Evolutionary conservation across 1,140 invertebrate genomes (phyloP).

Genomic region (Drosophila bipectinata): DNA sequence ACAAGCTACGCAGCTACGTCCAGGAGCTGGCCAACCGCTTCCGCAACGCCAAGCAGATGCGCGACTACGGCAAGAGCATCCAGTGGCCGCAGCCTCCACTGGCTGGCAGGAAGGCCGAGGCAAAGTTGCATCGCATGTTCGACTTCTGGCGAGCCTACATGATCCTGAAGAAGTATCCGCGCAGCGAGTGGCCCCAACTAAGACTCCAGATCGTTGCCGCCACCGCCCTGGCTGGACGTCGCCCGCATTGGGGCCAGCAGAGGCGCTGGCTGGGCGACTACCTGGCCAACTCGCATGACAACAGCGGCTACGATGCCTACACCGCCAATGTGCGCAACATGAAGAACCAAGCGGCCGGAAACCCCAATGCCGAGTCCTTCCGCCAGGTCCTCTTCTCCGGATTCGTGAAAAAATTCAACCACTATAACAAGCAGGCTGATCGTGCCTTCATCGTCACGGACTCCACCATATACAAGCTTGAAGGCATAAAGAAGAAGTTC

Average conservation of each 20-base stretch:
- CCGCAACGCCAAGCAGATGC: conserved; percentile 85
- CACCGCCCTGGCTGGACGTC: conserved; percentile 89
- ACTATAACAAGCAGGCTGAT: conserved; percentile 94
- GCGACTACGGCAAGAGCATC: conserved; percentile 91
- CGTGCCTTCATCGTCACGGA: conserved; percentile 95
- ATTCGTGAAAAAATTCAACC: conserved; percentile 87
- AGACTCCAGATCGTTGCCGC: conserved; percentile 92
- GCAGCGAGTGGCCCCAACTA: conserved; percentile 93
- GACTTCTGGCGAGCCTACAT: conserved; percentile 94
- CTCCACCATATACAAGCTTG: conserved; percentile 94
- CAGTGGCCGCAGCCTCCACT: conserved; percentile 92
- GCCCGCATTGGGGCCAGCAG: conserved; percentile 92
- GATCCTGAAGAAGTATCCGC: conserved; percentile 92
- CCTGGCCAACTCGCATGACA: conserved; percentile 90
- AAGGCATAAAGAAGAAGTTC: conserved; percentile 91
- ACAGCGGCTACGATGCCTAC: conserved; percentile 89
- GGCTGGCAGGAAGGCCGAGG: conserved; percentile 86
- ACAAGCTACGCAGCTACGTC: conserved; percentile 93
- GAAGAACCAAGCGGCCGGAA: conserved; percentile 84
- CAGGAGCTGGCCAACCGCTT: conserved; percentile 88
- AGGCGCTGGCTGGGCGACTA: conserved; percentile 97
- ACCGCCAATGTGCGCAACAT: conserved; percentile 89
- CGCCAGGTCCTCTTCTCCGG: conserved; percentile 88
- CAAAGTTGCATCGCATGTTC: conserved; percentile 84
- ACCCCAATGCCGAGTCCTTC: conserved; percentile 86